Evolutionary conservation across 1,140 invertebrate genomes (phyloP).

Genomic region (Mylabris phalerata): DNA sequence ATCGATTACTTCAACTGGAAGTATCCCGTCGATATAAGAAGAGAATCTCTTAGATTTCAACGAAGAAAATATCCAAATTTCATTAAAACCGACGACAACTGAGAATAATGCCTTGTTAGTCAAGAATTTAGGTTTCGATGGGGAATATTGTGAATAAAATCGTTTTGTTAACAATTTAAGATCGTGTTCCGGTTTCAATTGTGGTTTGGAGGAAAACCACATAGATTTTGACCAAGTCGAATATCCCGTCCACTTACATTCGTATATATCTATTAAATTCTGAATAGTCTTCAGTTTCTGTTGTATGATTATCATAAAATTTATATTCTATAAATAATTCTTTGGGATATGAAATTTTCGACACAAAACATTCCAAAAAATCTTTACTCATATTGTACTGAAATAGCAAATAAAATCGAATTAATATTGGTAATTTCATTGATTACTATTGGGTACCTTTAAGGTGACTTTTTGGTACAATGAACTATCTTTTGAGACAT

Average conservation of each 20-base stretch:
- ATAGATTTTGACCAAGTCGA: too few species aligned
- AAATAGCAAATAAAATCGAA: slow-evolving; percentile 9
- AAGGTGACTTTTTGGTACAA: slow-evolving; percentile 24
- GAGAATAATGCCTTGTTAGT: too few species aligned
- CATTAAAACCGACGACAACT: too few species aligned
- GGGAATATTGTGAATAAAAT: too few species aligned
- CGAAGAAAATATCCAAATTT: too few species aligned
- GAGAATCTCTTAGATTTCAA: too few species aligned
- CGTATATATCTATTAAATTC: slow-evolving; percentile 22
- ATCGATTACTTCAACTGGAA: too few species aligned
- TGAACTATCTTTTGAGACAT: slow-evolving; percentile 24
- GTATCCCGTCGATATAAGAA: too few species aligned
- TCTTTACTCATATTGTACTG: slow-evolving; percentile 26
- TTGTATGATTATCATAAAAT: slow-evolving; percentile 19
- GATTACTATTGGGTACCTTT: slow-evolving; percentile 18
- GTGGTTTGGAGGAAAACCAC: too few species aligned
- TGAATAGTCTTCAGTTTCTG: slow-evolving; percentile 22
- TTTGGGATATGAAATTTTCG: slow-evolving; percentile 22
- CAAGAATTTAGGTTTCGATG: too few species aligned
- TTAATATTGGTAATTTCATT: background rate
- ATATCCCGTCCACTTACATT: slow-evolving; percentile 12
- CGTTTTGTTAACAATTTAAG: too few species aligned
- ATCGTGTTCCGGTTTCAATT: too few species aligned
- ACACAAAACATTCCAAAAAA: slow-evolving; percentile 24
- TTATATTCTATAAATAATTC: slow-evolving; percentile 25